phyloP scores from a whole-genome alignment of 30 jellyfish, hydroid and myxozoan species.

The Haliclystus octoradiatus region DNA sequence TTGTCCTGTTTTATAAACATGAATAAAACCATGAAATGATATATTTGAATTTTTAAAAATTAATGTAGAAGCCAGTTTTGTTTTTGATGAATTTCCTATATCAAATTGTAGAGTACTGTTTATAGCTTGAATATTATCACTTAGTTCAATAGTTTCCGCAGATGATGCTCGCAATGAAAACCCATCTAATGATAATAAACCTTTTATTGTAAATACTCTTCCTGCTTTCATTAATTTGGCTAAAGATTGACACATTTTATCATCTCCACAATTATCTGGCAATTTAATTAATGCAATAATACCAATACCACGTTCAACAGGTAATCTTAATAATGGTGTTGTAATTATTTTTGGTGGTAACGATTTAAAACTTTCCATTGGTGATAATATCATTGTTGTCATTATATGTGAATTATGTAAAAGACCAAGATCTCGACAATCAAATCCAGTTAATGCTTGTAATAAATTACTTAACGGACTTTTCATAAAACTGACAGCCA shows the following conservation, averaged over 20 bases:
- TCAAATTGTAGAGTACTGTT: constrained; percentile 66
- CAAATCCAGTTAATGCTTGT: constrained; percentile 94
- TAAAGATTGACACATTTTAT: constrained; percentile 71
- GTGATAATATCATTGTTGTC: constrained; percentile 82
- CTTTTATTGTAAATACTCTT: constrained; percentile 66
- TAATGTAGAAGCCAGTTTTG: constrained; percentile 47
- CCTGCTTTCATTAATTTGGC: constrained; percentile 36
- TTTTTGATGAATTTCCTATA: constrained; percentile 58
- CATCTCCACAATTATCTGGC: constrained; percentile 99
- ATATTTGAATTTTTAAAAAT: constrained; percentile 39
- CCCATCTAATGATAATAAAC: constrained; percentile 56
- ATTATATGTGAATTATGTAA: constrained; percentile 82
- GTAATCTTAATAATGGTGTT: constrained; percentile 85
- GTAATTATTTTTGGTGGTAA: constrained; percentile 96
- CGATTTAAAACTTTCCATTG: constrained; percentile 50
- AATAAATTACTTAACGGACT: constrained; percentile 84
- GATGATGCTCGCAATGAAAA: constrained; percentile 58
- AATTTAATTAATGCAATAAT: constrained; percentile 64
- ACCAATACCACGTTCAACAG: constrained; percentile 66
- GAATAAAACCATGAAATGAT: constrained; percentile 62
- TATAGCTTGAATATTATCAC: constrained; percentile 51
- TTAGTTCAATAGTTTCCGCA: constrained; percentile 30
- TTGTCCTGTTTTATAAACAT: constrained; percentile 59
- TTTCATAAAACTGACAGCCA: constrained; percentile 66
- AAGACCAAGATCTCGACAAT: constrained; percentile 42